Percentiles rank a stretch among this genome's conserved stretches.
These are phyloP conservation scores for Sycophaga agraensis DNA, from an alignment of 1,140 invertebrate genomes.

Conservation along the genomic window DNA sequence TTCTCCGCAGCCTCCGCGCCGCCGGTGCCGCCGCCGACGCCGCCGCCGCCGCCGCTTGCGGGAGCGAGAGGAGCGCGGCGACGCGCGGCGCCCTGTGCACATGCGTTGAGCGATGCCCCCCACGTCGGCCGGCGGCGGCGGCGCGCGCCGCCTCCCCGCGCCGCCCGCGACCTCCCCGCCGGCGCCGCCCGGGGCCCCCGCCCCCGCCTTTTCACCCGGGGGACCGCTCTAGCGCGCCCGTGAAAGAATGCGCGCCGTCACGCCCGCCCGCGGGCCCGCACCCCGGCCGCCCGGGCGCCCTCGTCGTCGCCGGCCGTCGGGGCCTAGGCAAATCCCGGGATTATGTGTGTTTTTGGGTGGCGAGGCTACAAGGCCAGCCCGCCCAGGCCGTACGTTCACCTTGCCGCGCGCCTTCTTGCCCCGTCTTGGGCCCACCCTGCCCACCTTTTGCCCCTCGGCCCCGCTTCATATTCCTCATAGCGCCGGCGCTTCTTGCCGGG, in stretches of 20 bases:
- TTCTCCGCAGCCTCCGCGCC: slow-evolving; percentile 41
- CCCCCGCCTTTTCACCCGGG: neutral
- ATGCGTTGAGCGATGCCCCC: slow-evolving; percentile 53
- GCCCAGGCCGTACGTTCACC: too few species aligned
- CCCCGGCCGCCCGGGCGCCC: neutral
- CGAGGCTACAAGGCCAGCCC: neutral
- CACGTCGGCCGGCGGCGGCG: slow-evolving; percentile 27
- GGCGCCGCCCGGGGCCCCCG: neutral
- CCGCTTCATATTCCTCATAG: neutral
- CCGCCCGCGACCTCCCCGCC: slow-evolving; percentile 16
- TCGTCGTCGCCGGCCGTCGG: too few species aligned
- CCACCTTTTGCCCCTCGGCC: neutral
- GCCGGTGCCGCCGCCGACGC: slow-evolving; percentile 50
- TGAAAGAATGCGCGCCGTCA: slow-evolving; percentile 13
- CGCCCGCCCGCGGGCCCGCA: slow-evolving; percentile 19
- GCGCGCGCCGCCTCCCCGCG: neutral
- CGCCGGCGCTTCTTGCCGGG: neutral
- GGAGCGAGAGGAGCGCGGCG: too few species aligned
- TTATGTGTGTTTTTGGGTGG: neutral
- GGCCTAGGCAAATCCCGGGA: too few species aligned
- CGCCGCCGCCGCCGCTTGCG: slow-evolving; percentile 49
- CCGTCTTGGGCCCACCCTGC: neutral
- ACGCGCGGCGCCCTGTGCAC: slow-evolving; percentile 57
- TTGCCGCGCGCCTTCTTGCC: too few species aligned
- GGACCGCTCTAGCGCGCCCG: slow-evolving; percentile 7